Base-by-base conservation (phyloP, 2,888 invertebrate genomes). In the Rhingia campestris region DNA sequence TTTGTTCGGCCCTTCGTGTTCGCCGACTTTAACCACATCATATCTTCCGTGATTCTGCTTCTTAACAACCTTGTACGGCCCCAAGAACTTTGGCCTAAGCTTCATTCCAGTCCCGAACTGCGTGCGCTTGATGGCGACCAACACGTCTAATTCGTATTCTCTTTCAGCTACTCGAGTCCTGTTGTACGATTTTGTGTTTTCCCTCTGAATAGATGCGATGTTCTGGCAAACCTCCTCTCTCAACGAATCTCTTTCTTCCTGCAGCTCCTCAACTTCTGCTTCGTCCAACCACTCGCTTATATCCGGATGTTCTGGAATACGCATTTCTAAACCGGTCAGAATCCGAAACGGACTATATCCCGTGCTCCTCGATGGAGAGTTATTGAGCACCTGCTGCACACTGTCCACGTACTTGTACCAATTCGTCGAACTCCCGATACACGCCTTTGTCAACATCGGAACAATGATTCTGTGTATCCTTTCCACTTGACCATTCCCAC, bases 401-500 rank as follows among this genome's bases (percentile, higher is more conserved):
- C 53, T 45, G 9, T 79, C 76, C 3, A 88, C 81, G 51, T 86
- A 33, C 70, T 87, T 87, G 67, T 88, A 89, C 88, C 89, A 90
- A 22, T 88, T 86, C 4, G 75, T 73, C 0, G 88, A 87, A 9
- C 89, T 86, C 9, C 87, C 87, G 3, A 88, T 66, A 12, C 88
- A 87, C 6, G 91, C 61, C 70, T 90, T 90, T 1, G 89, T 87
- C 4, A 90, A 41, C n/a, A 89, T 74, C 0, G 89, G 86, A 59
- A 89, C 88, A 5, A 90, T 86, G 4, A 86, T 88, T 6, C 86
- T 72, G 75, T 90, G 88, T 0, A 89, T 72, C n/a, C 89, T 73
- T 45, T 90, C 89, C 0, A 88, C 89, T 72, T 90, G 90, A 0
- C 90, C 90, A 69, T 90, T 90, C 22, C 22, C 22, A 22, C 22